Evolutionary conservation across 2,797 vertebrate species (phyloP).

Genomic region (Bryconaethiops microstoma): DNA sequence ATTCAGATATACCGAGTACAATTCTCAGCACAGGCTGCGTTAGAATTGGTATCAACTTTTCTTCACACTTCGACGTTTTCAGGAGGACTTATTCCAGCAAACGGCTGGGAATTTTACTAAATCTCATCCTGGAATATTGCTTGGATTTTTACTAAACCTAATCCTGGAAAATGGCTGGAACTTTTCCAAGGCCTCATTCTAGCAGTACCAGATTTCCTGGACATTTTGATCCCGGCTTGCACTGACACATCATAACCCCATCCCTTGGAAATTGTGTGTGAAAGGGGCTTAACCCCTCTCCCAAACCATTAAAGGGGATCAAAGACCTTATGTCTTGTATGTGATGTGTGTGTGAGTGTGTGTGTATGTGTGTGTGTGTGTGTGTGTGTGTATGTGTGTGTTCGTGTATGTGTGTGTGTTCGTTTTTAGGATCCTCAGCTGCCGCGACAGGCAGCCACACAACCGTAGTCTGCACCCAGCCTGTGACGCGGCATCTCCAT

Average conservation of each 20-base stretch:
- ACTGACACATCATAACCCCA: neutral
- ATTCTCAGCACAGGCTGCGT: too few relatives aligned
- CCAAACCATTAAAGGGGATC: conserved; percentile 18
- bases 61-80: neutral
- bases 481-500: conserved; percentile 75
- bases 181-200: too few relatives aligned
- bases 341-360: neutral
- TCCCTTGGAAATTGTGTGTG: neutral
- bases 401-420: conserved; percentile 16
- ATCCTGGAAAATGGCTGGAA: neutral
- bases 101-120: neutral
- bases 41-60: neutral
- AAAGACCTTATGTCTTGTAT: conserved; percentile 32
- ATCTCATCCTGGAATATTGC: neutral
- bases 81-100: neutral
- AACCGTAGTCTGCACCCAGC: conserved; percentile 73
- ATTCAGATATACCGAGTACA: too few relatives aligned
- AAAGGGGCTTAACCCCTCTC: neutral
- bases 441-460: conserved; percentile 58
- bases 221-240: neutral
- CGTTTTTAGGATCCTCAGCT: conserved; percentile 30
- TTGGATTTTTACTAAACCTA: neutral
- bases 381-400: conserved; percentile 16
- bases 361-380: conserved; percentile 5
- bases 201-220: neutral